A percentile compares a stretch with the other conserved stretches of the same genome.
Conservation (phyloP, 2,888 invertebrate genomes). For the Poecilus cupreus region DNA sequence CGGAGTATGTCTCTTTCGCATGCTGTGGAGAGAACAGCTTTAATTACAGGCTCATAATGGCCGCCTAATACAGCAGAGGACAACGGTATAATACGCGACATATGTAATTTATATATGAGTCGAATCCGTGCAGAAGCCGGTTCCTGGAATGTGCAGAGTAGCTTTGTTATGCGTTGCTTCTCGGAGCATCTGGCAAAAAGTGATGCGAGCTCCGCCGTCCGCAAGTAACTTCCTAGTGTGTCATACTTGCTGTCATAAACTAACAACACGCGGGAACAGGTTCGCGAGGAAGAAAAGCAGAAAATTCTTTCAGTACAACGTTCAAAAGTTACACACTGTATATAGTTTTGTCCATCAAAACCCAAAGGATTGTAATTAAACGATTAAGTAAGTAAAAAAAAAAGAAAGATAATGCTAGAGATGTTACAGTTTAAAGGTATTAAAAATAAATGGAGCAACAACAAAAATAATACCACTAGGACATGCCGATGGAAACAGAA, state of each 20-base stretch:
- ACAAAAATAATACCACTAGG: no score
- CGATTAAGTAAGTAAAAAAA: no score
- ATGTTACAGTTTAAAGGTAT: no score
- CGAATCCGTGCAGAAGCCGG: slow-evolving; percentile 13
- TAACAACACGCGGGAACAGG: not conserved
- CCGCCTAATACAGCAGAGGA: slow-evolving; percentile 55
- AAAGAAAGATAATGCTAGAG: no score
- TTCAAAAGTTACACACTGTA: no score
- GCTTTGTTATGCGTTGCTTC: slow-evolving; percentile 35
- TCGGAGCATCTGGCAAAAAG: slow-evolving; percentile 32
- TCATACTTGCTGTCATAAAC: slow-evolving; percentile 55
- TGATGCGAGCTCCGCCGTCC: slow-evolving; percentile 16
- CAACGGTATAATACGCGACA: slow-evolving; percentile 53
- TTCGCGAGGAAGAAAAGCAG: no score
- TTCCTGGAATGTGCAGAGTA: slow-evolving; percentile 12
- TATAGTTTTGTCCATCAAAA: no score
- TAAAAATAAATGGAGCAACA: no score
- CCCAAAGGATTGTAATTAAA: no score
- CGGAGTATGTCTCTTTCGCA: slow-evolving; percentile 2
- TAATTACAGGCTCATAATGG: slow-evolving; percentile 46
- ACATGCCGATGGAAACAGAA: no score
- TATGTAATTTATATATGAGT: slow-evolving; percentile 54
- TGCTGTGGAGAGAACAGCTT: not conserved
- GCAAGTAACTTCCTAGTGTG: slow-evolving; percentile 53
- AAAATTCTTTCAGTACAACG: no score